These are phyloP conservation scores for Perizoma affinitatum DNA, from an alignment of 2,888 invertebrate genomes.

Conservation along the genomic window DNA sequence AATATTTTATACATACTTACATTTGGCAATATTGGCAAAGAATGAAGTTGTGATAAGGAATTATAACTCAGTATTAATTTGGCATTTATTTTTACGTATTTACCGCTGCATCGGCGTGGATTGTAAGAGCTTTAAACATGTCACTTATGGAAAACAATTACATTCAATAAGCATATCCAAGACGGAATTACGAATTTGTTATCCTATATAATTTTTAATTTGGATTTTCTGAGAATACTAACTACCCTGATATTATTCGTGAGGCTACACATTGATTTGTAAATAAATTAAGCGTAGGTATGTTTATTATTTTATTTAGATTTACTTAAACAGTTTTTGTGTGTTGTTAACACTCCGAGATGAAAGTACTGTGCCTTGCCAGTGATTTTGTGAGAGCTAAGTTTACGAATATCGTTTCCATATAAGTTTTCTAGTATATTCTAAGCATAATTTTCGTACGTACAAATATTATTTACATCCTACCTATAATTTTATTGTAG, in stretches of 20 bases:
- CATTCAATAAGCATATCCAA: constrained; percentile 9
- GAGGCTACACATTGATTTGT: constrained; percentile 45
- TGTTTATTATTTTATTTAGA: constrained; percentile 28
- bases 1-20: constrained; percentile 36
- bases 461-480: constrained; percentile 30
- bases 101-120: constrained; percentile 25
- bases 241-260: constrained; percentile 18
- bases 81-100: constrained; percentile 63
- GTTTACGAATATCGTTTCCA: constrained; percentile 33
- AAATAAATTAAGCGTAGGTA: constrained; percentile 29
- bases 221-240: constrained; percentile 19
- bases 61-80: constrained; percentile 70
- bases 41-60: constrained; percentile 47
- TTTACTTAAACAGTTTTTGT: constrained; percentile 28
- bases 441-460: constrained; percentile 42
- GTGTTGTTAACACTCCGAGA: constrained; percentile 39
- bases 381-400: constrained; percentile 56
- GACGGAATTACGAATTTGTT: constrained; percentile 12
- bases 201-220: constrained; percentile 10
- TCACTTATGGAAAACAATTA: constrained; percentile 19
- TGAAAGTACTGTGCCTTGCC: constrained; percentile 55
- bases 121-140: constrained; percentile 36
- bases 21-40: constrained; percentile 46
- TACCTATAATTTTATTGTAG: background rate
- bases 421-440: constrained; percentile 41